These are phyloP conservation scores for Noturus placidus DNA, from an alignment of 2,113 vertebrate species.

Conservation along the genomic window DNA sequence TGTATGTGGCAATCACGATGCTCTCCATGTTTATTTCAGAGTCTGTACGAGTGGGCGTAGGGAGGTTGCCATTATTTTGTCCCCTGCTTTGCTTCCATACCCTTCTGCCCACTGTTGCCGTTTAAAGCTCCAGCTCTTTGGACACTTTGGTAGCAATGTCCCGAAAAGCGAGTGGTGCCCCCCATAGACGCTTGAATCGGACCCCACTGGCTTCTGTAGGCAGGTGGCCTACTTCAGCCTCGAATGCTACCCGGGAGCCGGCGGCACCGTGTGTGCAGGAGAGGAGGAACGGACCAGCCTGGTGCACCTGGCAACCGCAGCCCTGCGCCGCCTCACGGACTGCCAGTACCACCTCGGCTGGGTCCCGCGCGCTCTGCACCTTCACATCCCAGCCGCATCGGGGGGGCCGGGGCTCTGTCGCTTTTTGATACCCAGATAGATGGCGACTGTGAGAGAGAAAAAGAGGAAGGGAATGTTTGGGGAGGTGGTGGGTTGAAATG, in stretches of 20 bases:
- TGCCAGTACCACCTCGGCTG: slow-evolving; percentile 82
- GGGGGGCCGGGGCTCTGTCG: slow-evolving; percentile 77
- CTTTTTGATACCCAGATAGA: slow-evolving; percentile 96
- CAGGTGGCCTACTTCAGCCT: slow-evolving; percentile 88
- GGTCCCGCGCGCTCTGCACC: slow-evolving; percentile 78
- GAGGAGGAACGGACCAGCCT: slow-evolving; percentile 85
- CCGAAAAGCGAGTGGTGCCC: slow-evolving; percentile 84
- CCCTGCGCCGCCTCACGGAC: slow-evolving; percentile 82
- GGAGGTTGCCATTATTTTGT: slow-evolving; percentile 38
- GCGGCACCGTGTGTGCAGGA: slow-evolving; percentile 82
- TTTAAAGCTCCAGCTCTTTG: slow-evolving; percentile 83
- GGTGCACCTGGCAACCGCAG: slow-evolving; percentile 81
- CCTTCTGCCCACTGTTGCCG: slow-evolving; percentile 64
- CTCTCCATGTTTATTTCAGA: slow-evolving; percentile 52
- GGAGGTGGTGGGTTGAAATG: neutral
- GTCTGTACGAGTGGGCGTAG: slow-evolving; percentile 54
- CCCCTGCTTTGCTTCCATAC: slow-evolving; percentile 54
- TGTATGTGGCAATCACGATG: slow-evolving; percentile 26
- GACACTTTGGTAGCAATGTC: slow-evolving; percentile 86
- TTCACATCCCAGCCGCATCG: slow-evolving; percentile 79
- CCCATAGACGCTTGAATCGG: slow-evolving; percentile 83
- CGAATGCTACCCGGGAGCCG: slow-evolving; percentile 80
- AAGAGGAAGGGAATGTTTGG: neutral
- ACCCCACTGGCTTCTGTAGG: slow-evolving; percentile 81
- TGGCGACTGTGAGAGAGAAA: slow-evolving; percentile 79